phyloP scores from a whole-genome alignment of 2,113 vertebrate species.

The Microtus oregoni region DNA sequence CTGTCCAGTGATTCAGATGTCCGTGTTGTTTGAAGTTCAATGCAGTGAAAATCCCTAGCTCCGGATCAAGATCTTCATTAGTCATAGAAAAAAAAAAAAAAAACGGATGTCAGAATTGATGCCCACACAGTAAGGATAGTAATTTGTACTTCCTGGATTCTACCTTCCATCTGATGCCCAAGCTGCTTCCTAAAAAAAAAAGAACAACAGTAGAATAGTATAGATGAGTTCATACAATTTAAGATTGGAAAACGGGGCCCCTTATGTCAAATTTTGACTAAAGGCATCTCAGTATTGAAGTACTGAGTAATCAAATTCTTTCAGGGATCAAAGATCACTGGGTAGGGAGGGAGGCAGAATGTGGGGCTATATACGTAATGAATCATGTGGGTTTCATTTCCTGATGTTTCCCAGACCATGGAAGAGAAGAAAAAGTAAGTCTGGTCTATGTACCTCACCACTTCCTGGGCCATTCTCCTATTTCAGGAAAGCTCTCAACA shows the following conservation, averaged over 20 bases:
- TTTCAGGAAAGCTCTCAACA: neutral
- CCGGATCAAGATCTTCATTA: neutral
- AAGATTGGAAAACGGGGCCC: neutral
- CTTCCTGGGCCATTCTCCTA: neutral
- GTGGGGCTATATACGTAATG: neutral
- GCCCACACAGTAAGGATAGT: neutral
- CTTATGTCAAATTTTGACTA: neutral
- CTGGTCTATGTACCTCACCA: neutral
- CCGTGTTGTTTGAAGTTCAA: neutral
- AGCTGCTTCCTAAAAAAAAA: neutral
- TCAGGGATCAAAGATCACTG: neutral
- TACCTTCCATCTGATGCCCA: neutral
- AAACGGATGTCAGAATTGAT: neutral
- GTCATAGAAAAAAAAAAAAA: neutral
- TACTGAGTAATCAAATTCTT: neutral
- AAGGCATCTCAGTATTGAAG: neutral
- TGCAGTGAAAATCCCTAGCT: neutral
- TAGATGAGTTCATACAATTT: neutral
- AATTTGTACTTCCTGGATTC: neutral
- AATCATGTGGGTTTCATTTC: neutral
- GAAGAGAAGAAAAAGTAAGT: slow-evolving; percentile 16
- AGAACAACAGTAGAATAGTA: neutral
- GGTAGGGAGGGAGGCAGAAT: neutral
- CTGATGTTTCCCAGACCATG: neutral
- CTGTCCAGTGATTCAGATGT: neutral